Conservation (phyloP, 2,113 vertebrate genomes). For the Ariopsis seemanni region DNA sequence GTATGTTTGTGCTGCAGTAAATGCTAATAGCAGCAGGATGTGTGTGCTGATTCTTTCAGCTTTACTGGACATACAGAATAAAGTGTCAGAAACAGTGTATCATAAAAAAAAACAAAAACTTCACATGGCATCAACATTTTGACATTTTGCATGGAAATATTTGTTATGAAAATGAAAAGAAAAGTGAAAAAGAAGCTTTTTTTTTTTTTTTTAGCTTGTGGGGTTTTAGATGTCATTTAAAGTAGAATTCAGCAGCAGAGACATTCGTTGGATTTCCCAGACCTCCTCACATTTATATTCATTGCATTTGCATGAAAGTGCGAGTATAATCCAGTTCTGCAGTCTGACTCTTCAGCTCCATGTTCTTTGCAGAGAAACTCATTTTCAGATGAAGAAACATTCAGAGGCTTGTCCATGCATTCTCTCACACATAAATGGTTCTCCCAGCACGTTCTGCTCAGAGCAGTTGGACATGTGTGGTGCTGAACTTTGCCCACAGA, state of each 20-base stretch:
- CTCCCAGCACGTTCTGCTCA: background rate
- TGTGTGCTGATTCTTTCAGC: background rate
- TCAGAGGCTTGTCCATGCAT: background rate
- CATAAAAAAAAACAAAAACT: background rate
- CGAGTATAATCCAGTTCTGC: background rate
- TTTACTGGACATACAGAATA: background rate
- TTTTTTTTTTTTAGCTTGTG: too few species aligned
- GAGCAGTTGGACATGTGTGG: background rate
- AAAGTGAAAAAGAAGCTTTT: background rate
- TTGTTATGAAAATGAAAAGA: background rate
- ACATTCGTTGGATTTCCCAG: background rate
- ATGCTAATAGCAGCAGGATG: background rate
- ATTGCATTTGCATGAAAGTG: background rate
- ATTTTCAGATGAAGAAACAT: background rate
- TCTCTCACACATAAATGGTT: background rate
- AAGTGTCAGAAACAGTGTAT: background rate
- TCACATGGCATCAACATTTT: background rate
- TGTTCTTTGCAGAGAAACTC: background rate
- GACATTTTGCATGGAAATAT: background rate
- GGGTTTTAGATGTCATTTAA: background rate
- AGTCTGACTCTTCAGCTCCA: background rate
- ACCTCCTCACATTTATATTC: background rate
- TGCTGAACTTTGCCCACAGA: background rate
- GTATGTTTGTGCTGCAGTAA: conserved; percentile 15
- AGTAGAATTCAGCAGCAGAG: background rate